Evolutionary conservation across 2,797 vertebrate species (phyloP), one percentile per base, ranked within the genome.

Genomic region (Typhlichthys subterraneus): DNA sequence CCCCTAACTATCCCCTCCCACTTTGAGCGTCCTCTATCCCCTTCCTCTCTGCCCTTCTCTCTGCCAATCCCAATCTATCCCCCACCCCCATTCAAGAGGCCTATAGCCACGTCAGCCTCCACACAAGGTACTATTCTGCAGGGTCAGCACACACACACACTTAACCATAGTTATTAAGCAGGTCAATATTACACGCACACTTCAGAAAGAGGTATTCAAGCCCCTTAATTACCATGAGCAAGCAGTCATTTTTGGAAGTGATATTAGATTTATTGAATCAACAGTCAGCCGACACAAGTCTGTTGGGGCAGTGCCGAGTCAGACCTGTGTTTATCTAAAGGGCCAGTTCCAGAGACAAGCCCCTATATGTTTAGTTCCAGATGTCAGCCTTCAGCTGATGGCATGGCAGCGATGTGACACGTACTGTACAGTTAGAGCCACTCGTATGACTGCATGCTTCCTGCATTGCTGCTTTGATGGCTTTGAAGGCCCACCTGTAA

Each of bases 191-290:
- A 59, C 50, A 15, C 17, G 46, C 54, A 55, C 47, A 11, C 0
- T 54, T 66, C 75, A 83, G 67, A 85, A 80, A 79, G 81, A 80
- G 72, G 61, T 67, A 65, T 82, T 86, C 57, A 85, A 75, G 45
- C 31, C 49, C 31, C 54, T 23, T 82, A 80, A 85, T 86, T 77
- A 72, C 55, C 75, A 33, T 57, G 51, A 45, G 61, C 66, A 70
- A 52, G 54, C 45, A 0, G 61, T 80, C 65, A 72, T 85, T 85
- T 79, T 85, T 83, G 81, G 63, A 58, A 54, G 64, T 57, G 74
- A 81, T 79, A 87, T 77, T 80, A 80, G 86, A 84, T 80, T 85
- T 88, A 80, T 86, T 87, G 82, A 77, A 83, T 69, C 73, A 86
- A 79, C 84, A 79, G 67, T 72, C 57, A 60, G 50, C 58, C 77